Percentiles rank a stretch among this genome's conserved stretches.
phyloP scores from a whole-genome alignment of 2,797 vertebrate species.

The Anolis apletophallus region DNA sequence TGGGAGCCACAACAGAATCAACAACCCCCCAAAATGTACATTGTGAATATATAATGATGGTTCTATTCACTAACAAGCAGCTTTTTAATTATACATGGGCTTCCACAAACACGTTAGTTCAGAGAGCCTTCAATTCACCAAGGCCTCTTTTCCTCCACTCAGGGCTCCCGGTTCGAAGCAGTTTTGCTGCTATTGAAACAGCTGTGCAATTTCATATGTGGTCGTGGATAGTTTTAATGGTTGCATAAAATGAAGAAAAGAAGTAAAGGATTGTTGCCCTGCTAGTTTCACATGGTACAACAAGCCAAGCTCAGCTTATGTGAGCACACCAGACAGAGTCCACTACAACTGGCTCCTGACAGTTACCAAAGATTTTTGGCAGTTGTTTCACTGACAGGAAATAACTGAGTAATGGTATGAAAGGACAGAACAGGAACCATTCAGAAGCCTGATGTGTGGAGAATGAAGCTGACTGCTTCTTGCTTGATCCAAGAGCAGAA shows the following conservation, averaged over 20 bases:
- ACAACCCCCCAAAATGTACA: constrained; percentile 60
- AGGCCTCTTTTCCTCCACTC: constrained; percentile 74
- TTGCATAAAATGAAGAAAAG: constrained; percentile 68
- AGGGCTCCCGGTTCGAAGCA: constrained; percentile 68
- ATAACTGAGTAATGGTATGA: constrained; percentile 4
- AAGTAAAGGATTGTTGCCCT: constrained; percentile 62
- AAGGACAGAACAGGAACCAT: neutral
- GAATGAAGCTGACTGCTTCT: neutral
- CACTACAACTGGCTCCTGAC: constrained; percentile 52
- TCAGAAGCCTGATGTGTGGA: neutral
- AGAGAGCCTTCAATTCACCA: constrained; percentile 73
- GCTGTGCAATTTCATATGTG: constrained; percentile 77
- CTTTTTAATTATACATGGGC: constrained; percentile 78
- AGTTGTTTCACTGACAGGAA: constrained; percentile 2
- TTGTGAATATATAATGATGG: constrained; percentile 70
- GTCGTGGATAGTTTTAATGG: constrained; percentile 77
- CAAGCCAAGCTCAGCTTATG: constrained; percentile 61
- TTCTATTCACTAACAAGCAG: constrained; percentile 70
- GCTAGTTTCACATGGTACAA: constrained; percentile 55
- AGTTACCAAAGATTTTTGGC: constrained; percentile 37
- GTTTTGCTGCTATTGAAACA: constrained; percentile 75
- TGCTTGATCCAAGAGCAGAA: no score
- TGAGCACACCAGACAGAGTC: constrained; percentile 41
- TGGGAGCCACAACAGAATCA: constrained; percentile 50
- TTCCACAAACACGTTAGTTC: constrained; percentile 77